Percentiles rank a stretch among this genome's conserved stretches.
Conservation (phyloP, 2,888 invertebrate species). For the Neoscelio sp. region DNA sequence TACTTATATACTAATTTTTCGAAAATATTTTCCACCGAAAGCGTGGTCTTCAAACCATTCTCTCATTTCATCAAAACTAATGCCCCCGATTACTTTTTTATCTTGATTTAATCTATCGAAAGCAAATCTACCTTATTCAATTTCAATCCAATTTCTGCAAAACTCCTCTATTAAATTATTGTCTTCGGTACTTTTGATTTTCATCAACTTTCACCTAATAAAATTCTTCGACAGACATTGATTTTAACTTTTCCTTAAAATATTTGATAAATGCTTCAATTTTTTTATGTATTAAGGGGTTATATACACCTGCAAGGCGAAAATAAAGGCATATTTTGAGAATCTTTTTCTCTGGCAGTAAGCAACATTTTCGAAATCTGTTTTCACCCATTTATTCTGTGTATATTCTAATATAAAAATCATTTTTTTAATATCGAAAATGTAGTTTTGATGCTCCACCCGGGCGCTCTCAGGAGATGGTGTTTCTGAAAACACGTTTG, state of each 20-base stretch:
- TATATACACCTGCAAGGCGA: too few species aligned
- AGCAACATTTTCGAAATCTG: too few species aligned
- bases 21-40: constrained; percentile 72
- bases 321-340: too few species aligned
- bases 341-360: too few species aligned
- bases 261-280: constrained; percentile 89
- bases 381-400: too few species aligned
- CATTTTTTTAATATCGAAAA: too few species aligned
- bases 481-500: too few species aligned
- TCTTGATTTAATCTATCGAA: constrained; percentile 91
- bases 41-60: constrained; percentile 74
- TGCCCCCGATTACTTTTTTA: constrained; percentile 84
- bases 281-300: constrained; percentile 88
- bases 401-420: too few species aligned
- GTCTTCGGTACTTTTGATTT: constrained; percentile 90
- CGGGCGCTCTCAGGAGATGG: too few species aligned
- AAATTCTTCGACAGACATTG: constrained; percentile 86
- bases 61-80: constrained; percentile 80
- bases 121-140: constrained; percentile 88
- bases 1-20: constrained; percentile 79
- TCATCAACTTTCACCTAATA: constrained; percentile 87
- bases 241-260: constrained; percentile 85
- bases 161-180: constrained; percentile 91
- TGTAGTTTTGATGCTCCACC: too few species aligned
- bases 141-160: constrained; percentile 91